Percentiles rank a stretch among this genome's conserved stretches.
phyloP scores from a whole-genome alignment of 2,888 invertebrate species.

The Xanthorhoe spadicearia region DNA sequence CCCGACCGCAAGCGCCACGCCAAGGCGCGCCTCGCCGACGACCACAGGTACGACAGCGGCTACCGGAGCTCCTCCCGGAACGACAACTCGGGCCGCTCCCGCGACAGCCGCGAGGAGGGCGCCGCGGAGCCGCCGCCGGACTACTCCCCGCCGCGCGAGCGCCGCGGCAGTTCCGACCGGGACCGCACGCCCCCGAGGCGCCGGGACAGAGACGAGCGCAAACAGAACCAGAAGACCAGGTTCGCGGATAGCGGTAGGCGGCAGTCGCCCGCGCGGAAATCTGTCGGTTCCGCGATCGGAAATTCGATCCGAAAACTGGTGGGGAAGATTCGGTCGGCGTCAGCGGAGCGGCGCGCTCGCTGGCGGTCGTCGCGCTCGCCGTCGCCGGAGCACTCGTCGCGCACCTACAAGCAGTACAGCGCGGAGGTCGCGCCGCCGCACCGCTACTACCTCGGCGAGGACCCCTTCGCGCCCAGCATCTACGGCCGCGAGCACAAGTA shows the following conservation, averaged over 20 bases:
- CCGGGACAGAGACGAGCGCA: slow-evolving; percentile 81
- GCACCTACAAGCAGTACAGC: slow-evolving; percentile 81
- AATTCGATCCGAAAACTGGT: slow-evolving; percentile 93
- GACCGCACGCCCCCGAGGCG: slow-evolving; percentile 76
- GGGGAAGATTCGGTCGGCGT: slow-evolving; percentile 91
- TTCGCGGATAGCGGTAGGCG: slow-evolving; percentile 83
- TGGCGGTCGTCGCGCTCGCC: slow-evolving; percentile 85
- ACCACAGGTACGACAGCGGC: slow-evolving; percentile 84
- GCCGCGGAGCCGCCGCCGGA: slow-evolving; percentile 88
- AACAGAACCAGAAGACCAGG: slow-evolving; percentile 89
- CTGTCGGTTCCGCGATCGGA: slow-evolving; percentile 87
- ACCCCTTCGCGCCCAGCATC: slow-evolving; percentile 93
- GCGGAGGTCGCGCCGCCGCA: slow-evolving; percentile 85
- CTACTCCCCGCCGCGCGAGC: slow-evolving; percentile 87
- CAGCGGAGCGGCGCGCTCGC: slow-evolving; percentile 87
- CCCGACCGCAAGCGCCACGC: slow-evolving; percentile 87
- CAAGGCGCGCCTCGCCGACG: slow-evolving; percentile 81
- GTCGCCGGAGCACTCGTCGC: slow-evolving; percentile 85
- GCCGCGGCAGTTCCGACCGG: slow-evolving; percentile 73
- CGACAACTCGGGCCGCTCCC: slow-evolving; percentile 79
- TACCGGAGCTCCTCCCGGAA: slow-evolving; percentile 84
- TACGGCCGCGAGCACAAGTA: slow-evolving; percentile 94
- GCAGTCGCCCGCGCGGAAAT: slow-evolving; percentile 75
- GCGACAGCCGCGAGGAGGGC: slow-evolving; percentile 78
- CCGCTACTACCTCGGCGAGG: slow-evolving; percentile 93